Base-by-base conservation (phyloP, 1,140 invertebrate genomes). In the Phenacoccus solenopsis region DNA sequence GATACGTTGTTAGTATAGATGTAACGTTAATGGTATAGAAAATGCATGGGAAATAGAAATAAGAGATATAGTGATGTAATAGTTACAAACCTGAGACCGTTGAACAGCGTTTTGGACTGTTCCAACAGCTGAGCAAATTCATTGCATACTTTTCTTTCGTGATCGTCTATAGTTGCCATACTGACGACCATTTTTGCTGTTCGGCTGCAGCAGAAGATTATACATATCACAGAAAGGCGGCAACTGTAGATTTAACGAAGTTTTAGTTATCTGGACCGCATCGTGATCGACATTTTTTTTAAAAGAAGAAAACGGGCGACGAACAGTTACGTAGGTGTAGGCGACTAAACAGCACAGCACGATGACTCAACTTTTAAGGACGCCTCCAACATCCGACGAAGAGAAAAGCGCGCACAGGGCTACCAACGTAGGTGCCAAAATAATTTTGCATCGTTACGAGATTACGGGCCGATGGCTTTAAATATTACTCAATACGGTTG, bases 91-190 rank as follows among this genome's bases (percentile, higher is more conserved):
- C 92, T 88, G 74, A 98, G 82, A 72, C 94, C 94, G 81, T 98
- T 98, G 81, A 98, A 98, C 69, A 98, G 84, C 80, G 97, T 94
- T 81, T 97, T 98, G 32, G 94, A 96, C 83, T 98, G 97, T 78
- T 98, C 96, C 59, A 98, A 84, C 75, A 97, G 83, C 82, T 97
- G 93, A 81, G 92, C 95, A 81, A 98, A 98, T 81, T 98, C 94
- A 79, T 93, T 87, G 72, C 98, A 93, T 77, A 96, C 88, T 86
- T 95, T 95, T 77, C 92, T 86, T 81, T 97, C 94, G 79, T 93
- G 87, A 75, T 91, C 89, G 77, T 90, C 88, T 82, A 89, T 88
- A 76, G 84, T 84, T 79, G 87, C 86, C 85, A 88, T 88, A 78
- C 82, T 85, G 67, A 72, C 71, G 69, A 76, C 75, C 75, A 76